Evolutionary conservation across 2,113 vertebrate species (phyloP).

Genomic region (Microtus pennsylvanicus): DNA sequence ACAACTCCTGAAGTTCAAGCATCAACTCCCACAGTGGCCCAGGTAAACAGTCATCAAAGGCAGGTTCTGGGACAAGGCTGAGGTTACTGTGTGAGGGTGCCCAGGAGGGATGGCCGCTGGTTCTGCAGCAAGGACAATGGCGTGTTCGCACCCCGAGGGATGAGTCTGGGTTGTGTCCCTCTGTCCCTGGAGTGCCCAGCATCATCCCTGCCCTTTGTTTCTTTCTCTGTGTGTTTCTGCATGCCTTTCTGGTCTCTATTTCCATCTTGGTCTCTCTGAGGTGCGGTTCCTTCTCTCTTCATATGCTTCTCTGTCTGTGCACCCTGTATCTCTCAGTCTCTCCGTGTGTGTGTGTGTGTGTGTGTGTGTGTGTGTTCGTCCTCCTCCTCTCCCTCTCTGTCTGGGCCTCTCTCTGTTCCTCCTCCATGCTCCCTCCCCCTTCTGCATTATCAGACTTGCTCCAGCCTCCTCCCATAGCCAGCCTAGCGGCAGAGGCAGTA

Average conservation of each 20-base stretch:
- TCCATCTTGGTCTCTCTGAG: neutral
- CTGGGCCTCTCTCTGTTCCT: slow-evolving; percentile 71
- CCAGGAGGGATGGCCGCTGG: neutral
- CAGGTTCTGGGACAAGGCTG: neutral
- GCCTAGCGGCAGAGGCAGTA: slow-evolving; percentile 75
- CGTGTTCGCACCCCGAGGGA: neutral
- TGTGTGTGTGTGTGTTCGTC: slow-evolving; percentile 33
- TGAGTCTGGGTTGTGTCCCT: neutral
- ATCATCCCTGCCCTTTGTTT: slow-evolving; percentile 4
- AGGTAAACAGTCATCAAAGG: neutral
- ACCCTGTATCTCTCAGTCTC: slow-evolving; percentile 40
- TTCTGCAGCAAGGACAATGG: neutral
- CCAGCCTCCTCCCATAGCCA: slow-evolving; percentile 78
- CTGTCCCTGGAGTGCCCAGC: neutral
- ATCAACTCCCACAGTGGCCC: neutral
- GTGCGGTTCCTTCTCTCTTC: slow-evolving; percentile 7
- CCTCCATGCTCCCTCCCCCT: slow-evolving; percentile 76
- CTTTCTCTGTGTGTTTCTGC: slow-evolving; percentile 21
- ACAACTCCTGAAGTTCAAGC: neutral
- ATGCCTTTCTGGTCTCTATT: slow-evolving; percentile 68
- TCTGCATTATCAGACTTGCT: slow-evolving; percentile 81
- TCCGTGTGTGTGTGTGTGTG: slow-evolving; percentile 44
- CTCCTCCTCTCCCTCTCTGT: slow-evolving; percentile 56
- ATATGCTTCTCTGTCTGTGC: neutral
- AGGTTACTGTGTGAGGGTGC: neutral